These are phyloP conservation scores for Tamias sibiricus DNA, from an alignment of 2,113 vertebrate species.

Conservation along the genomic window DNA sequence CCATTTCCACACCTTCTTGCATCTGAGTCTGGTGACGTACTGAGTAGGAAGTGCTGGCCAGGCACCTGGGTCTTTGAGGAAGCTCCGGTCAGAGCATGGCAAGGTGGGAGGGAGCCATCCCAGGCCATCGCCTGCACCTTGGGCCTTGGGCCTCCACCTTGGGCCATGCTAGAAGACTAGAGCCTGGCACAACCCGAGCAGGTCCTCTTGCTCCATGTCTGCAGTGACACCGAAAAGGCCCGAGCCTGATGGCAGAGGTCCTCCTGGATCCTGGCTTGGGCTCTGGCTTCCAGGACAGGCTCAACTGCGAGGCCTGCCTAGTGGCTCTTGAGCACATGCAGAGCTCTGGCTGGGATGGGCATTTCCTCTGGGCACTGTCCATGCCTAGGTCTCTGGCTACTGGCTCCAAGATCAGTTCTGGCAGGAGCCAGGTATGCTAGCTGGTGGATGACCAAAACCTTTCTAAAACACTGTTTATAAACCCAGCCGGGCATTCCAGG, in stretches of 20 bases:
- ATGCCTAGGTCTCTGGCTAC: neutral
- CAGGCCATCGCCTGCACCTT: neutral
- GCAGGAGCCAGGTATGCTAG: rapidly evolving
- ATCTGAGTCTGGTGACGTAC: neutral
- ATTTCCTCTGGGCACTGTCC: neutral
- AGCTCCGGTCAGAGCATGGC: rapidly evolving
- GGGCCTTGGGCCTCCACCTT: neutral
- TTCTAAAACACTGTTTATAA: too few relatives aligned
- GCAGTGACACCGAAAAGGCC: neutral
- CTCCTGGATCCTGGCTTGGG: neutral
- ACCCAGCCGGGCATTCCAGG: rapidly evolving
- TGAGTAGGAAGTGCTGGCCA: neutral
- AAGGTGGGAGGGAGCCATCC: neutral
- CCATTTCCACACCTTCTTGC: too few relatives aligned
- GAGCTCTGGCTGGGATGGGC: rapidly evolving
- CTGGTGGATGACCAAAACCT: too few relatives aligned
- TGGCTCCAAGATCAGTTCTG: neutral
- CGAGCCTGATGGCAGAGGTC: rapidly evolving
- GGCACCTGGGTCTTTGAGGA: rapidly evolving
- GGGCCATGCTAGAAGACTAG: neutral
- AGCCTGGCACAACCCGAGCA: neutral
- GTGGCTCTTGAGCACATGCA: neutral
- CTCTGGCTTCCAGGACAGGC: rapidly evolving
- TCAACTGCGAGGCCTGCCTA: rapidly evolving
- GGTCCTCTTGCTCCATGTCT: neutral